phyloP scores from a whole-genome alignment of 2,113 vertebrate species.

The Gymnobelideus leadbeateri region DNA sequence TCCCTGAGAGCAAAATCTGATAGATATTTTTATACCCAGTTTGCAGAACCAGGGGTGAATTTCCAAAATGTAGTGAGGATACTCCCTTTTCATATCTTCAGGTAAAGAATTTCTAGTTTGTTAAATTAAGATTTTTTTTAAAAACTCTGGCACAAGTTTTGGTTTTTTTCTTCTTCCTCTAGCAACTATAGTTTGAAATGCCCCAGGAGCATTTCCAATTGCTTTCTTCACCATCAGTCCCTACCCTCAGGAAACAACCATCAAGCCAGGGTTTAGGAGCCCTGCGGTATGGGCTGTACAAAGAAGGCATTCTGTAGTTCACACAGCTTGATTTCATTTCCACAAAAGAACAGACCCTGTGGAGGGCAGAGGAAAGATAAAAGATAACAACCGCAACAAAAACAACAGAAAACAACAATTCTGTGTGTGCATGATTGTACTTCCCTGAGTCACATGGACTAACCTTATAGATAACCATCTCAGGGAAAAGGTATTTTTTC shows the following conservation, averaged over 20 bases:
- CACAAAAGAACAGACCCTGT: slow-evolving; percentile 54
- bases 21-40: not conserved
- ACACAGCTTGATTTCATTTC: slow-evolving; percentile 51
- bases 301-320: slow-evolving; percentile 47
- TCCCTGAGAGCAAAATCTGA: not conserved
- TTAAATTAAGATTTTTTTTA: slow-evolving; percentile 66
- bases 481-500: not conserved
- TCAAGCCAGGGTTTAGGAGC: slow-evolving; percentile 55
- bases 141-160: slow-evolving; percentile 42
- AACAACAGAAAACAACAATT: not conserved
- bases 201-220: slow-evolving; percentile 9
- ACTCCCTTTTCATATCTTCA: slow-evolving; percentile 31
- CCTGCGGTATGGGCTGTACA: slow-evolving; percentile 31
- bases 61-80: slow-evolving; percentile 33
- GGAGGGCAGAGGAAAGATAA: slow-evolving; percentile 17
- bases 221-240: slow-evolving; percentile 24
- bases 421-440: not conserved
- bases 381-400: not conserved
- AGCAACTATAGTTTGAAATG: slow-evolving; percentile 17
- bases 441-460: not conserved
- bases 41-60: not conserved
- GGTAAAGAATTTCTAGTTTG: slow-evolving; percentile 16
- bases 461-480: not conserved
- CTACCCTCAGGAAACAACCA: slow-evolving; percentile 57
- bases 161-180: not conserved